Percentiles rank a stretch among this genome's conserved stretches.
Evolutionary conservation across 2,113 vertebrate species (phyloP).

Genomic region (Rallus limicola): DNA sequence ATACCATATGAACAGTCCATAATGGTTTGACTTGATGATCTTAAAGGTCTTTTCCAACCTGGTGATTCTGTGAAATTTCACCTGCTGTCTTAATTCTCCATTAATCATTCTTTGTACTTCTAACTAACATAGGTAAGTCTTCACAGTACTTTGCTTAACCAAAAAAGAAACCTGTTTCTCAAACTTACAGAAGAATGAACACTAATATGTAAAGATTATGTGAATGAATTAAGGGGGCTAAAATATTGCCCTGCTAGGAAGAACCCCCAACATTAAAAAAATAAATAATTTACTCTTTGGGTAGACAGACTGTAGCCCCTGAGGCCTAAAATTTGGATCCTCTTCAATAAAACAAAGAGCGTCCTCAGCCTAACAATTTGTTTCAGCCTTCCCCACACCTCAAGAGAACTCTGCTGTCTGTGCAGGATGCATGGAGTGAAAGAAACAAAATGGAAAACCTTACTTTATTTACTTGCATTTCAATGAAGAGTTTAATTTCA

Average conservation of each 20-base stretch:
- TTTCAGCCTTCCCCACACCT: background rate
- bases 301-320: background rate
- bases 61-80: background rate
- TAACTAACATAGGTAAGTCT: background rate
- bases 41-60: no score
- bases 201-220: background rate
- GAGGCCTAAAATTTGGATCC: background rate
- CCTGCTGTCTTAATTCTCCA: background rate
- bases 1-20: background rate
- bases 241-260: background rate
- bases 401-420: background rate
- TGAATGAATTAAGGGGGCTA: background rate
- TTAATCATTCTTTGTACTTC: background rate
- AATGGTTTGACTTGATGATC: no score
- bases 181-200: background rate
- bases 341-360: background rate
- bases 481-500: background rate
- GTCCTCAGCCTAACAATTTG: background rate
- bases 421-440: background rate
- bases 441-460: background rate
- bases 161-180: background rate
- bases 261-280: background rate
- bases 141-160: background rate
- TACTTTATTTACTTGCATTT: background rate
- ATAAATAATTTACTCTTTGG: background rate